A percentile compares a stretch with the other conserved stretches of the same genome.
Conservation (phyloP, 2,888 invertebrate species). For the Zelleria hepariella region DNA sequence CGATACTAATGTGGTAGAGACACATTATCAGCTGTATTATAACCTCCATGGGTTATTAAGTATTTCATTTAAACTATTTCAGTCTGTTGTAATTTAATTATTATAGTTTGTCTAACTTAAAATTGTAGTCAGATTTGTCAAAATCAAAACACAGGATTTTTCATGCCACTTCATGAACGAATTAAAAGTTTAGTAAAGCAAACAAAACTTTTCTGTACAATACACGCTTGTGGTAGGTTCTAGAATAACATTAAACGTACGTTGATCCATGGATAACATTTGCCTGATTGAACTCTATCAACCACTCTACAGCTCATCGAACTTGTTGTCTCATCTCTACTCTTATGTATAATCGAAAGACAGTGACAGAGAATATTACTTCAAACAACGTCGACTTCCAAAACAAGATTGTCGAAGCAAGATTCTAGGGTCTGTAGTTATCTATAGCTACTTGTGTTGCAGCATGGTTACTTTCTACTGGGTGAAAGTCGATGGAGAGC, state of each 20-base stretch:
- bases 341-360: no score
- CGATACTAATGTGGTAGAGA: neutral
- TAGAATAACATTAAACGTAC: constrained; percentile 37
- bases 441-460: constrained; percentile 27
- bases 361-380: no score
- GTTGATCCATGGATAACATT: constrained; percentile 38
- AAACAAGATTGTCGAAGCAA: neutral
- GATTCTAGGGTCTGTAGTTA: constrained; percentile 19
- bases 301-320: neutral
- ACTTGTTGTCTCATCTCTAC: no score
- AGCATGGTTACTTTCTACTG: constrained; percentile 56
- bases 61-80: neutral
- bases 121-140: neutral
- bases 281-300: neutral
- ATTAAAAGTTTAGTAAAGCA: neutral
- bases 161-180: neutral
- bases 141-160: neutral
- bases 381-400: neutral
- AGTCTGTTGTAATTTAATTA: neutral
- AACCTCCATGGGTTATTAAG: neutral
- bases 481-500: constrained; percentile 55
- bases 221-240: constrained; percentile 31
- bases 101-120: neutral
- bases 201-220: constrained; percentile 9
- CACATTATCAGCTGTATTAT: neutral